Percentiles rank a stretch among this genome's conserved stretches.
phyloP scores from a whole-genome alignment of 64 coral and sea anemone species.

The Exaiptasia diaphana region DNA sequence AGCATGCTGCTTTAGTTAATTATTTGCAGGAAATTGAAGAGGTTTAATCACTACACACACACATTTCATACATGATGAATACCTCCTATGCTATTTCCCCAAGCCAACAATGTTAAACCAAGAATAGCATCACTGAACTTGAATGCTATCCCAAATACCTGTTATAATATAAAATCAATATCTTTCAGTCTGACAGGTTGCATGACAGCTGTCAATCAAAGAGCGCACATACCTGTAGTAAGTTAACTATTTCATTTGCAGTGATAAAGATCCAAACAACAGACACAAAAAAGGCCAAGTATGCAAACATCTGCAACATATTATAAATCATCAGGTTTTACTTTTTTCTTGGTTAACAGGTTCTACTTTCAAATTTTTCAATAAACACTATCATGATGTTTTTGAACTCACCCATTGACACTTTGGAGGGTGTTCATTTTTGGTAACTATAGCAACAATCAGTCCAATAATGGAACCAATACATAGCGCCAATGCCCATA shows the following conservation, averaged over 20 bases:
- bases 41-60: too few relatives aligned
- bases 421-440: constrained; percentile 8
- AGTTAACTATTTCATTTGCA: constrained; percentile 94
- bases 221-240: constrained; percentile 56
- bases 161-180: not conserved
- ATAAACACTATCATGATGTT: too few relatives aligned
- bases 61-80: too few relatives aligned
- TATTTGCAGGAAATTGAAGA: too few relatives aligned
- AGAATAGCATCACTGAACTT: constrained; percentile 84
- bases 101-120: constrained; percentile 87
- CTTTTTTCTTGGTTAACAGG: too few relatives aligned
- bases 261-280: constrained; percentile 95
- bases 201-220: not conserved
- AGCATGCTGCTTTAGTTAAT: too few relatives aligned
- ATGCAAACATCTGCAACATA: constrained; percentile 64
- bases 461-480: constrained; percentile 62
- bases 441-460: constrained; percentile 55
- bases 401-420: constrained; percentile 20
- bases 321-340: too few relatives aligned
- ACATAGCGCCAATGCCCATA: constrained; percentile 56
- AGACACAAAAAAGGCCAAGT: constrained; percentile 71
- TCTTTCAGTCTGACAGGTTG: not conserved
- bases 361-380: too few relatives aligned
- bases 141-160: constrained; percentile 84
- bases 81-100: constrained; percentile 94